These are phyloP conservation scores for Coregonus suidteri DNA, from an alignment of 2,797 vertebrate genomes.

Conservation along the genomic window DNA sequence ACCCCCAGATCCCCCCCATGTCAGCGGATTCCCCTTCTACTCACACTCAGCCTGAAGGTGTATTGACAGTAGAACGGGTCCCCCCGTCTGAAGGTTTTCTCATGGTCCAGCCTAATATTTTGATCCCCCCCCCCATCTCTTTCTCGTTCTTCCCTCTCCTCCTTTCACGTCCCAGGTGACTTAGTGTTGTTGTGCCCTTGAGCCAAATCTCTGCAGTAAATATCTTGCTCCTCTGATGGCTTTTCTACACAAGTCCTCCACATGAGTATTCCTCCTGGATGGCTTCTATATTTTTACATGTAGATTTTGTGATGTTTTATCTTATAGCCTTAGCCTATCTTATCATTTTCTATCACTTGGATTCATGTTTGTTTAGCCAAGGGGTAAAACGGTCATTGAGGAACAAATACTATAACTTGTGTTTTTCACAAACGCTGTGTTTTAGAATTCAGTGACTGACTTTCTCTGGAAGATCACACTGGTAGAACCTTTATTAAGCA, in stretches of 20 bases:
- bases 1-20: conserved; percentile 48
- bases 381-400: background rate
- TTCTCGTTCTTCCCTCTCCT: background rate
- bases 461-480: background rate
- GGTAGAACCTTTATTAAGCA: background rate
- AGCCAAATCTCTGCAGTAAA: conserved; percentile 55
- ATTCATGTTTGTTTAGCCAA: background rate
- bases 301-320: background rate
- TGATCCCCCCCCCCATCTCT: conserved; percentile 6
- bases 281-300: background rate
- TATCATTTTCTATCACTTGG: background rate
- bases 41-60: background rate
- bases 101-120: background rate
- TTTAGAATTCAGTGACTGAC: background rate
- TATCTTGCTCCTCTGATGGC: conserved; percentile 31
- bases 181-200: conserved; percentile 60
- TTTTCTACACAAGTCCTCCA: background rate
- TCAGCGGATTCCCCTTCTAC: conserved; percentile 41
- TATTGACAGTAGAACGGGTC: conserved; percentile 9
- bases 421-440: background rate
- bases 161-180: conserved; percentile 58
- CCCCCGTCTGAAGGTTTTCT: background rate
- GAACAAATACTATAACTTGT: background rate
- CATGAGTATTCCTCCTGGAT: background rate
- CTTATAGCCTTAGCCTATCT: background rate